These are phyloP conservation scores for Rhea pennata DNA, from an alignment of 2,113 vertebrate genomes.

Conservation along the genomic window DNA sequence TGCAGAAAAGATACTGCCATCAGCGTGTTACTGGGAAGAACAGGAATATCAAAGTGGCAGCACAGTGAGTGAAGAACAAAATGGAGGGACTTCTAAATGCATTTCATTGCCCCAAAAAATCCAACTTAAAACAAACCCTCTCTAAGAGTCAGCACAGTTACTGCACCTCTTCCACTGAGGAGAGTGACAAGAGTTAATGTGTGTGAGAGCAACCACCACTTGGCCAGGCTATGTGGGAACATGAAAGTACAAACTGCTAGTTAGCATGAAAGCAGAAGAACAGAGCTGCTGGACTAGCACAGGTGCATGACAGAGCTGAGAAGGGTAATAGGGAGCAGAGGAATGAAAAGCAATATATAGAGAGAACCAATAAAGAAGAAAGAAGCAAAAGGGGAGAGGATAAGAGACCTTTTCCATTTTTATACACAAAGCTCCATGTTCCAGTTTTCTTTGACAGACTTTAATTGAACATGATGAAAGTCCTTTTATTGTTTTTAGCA, in stretches of 20 bases:
- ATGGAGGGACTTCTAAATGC: neutral
- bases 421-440: neutral
- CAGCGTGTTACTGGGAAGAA: neutral
- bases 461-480: neutral
- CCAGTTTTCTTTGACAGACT: neutral
- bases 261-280: neutral
- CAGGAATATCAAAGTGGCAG: conserved; percentile 10
- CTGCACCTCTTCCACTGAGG: neutral
- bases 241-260: neutral
- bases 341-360: neutral
- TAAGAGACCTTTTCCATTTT: neutral
- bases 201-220: neutral
- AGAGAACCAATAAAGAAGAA: neutral
- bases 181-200: neutral
- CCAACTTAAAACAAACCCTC: neutral
- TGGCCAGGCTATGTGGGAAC: neutral
- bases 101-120: conserved; percentile 1
- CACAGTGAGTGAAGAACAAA: neutral
- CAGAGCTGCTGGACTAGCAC: neutral
- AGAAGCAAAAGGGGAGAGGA: neutral
- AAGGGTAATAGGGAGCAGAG: neutral
- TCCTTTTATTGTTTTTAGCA: neutral
- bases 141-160: neutral
- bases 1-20: neutral
- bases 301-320: neutral